A percentile compares a stretch with the other conserved stretches of the same genome.
Conservation (phyloP, 1,140 invertebrate species). For the Lasaia peninsularis region DNA sequence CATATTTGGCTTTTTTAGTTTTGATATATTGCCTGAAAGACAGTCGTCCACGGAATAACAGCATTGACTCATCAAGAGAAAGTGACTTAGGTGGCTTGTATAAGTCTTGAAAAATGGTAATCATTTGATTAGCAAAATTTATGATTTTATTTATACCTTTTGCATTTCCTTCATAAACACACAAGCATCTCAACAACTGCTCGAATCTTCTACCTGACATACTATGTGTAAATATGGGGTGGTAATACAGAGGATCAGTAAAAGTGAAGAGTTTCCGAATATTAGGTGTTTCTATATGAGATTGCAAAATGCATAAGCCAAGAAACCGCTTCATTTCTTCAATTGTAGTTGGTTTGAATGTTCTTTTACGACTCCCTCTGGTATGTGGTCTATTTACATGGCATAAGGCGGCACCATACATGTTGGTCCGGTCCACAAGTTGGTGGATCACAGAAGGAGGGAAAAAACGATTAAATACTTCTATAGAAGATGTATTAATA, state of each 20-base stretch:
- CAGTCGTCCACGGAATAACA: neutral
- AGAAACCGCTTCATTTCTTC: neutral
- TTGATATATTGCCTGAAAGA: conserved; percentile 10
- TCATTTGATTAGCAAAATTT: neutral
- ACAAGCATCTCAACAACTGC: conserved; percentile 5
- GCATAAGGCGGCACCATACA: neutral
- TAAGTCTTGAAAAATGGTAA: neutral
- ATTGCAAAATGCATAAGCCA: neutral
- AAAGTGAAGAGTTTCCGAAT: neutral
- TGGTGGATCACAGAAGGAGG: neutral
- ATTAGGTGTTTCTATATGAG: neutral
- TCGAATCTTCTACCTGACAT: conserved; percentile 11
- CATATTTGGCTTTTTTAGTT: conserved; percentile 5
- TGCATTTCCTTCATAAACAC: neutral
- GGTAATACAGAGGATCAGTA: conserved; percentile 11
- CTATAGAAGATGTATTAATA: neutral
- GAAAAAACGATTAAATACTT: neutral
- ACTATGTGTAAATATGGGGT: conserved; percentile 1
- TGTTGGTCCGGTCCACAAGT: neutral
- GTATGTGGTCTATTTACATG: neutral
- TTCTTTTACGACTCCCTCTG: neutral
- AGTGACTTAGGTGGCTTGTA: neutral
- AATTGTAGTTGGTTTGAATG: neutral
- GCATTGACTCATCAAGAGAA: conserved; percentile 10
- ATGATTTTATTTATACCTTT: neutral